phyloP scores from a whole-genome alignment of 2,113 vertebrate genomes.

The Pardalotus punctatus region DNA sequence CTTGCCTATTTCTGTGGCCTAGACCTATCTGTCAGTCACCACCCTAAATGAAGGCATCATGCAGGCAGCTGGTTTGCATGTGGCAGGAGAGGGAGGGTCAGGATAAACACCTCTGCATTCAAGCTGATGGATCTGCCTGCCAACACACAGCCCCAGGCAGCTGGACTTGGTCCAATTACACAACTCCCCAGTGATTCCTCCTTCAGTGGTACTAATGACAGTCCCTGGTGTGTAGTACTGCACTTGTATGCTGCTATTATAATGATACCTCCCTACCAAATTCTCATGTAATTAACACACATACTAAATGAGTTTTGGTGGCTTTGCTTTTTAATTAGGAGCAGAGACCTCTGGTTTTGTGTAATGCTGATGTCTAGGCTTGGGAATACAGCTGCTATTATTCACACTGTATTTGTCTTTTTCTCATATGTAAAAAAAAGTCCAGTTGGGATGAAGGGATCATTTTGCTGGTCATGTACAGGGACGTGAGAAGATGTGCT shows the following conservation, averaged over 20 bases:
- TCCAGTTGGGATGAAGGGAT: background rate
- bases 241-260: background rate
- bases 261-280: conserved; percentile 34
- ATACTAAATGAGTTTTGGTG: conserved; percentile 42
- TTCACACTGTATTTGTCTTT: background rate
- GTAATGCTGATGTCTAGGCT: background rate
- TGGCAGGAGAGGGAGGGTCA: background rate
- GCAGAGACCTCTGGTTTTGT: background rate
- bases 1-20: background rate
- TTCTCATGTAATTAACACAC: conserved; percentile 50
- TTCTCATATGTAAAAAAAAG: background rate
- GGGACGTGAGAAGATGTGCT: background rate
- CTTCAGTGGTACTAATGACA: conserved; percentile 11
- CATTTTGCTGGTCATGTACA: background rate
- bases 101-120: conserved; percentile 16
- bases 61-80: background rate
- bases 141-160: background rate
- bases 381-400: conserved; percentile 19
- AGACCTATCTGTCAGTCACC: background rate
- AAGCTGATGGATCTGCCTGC: conserved; percentile 30
- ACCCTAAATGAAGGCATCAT: background rate
- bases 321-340: conserved; percentile 55
- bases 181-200: conserved; percentile 2
- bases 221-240: background rate
- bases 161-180: conserved; percentile 38